Evolutionary conservation across 2,797 vertebrate genomes (phyloP).

Genomic region (Orestias chungarensis): DNA sequence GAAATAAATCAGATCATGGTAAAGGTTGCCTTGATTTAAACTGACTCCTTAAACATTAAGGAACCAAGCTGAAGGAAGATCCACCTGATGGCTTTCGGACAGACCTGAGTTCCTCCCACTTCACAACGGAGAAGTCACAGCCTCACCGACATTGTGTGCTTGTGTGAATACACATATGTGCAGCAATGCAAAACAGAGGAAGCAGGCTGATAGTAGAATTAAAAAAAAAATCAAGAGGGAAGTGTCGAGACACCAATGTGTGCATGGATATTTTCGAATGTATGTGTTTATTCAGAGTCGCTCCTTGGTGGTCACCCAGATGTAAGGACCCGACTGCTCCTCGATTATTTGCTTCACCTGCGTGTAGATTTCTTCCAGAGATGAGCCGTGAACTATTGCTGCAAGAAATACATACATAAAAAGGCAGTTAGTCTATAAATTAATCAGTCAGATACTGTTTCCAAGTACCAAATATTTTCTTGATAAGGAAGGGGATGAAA

Average conservation of each 20-base stretch:
- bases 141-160: conserved; percentile 53
- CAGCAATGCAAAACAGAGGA: conserved; percentile 36
- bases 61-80: conserved; percentile 88
- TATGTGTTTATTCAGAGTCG: conserved; percentile 85
- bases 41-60: conserved; percentile 99
- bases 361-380: conserved; percentile 94
- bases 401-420: conserved; percentile 31
- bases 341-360: conserved; percentile 96
- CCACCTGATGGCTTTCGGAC: conserved; percentile 85
- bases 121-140: conserved; percentile 73
- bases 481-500: not conserved
- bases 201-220: conserved; percentile 72
- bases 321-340: conserved; percentile 94
- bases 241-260: conserved; percentile 41
- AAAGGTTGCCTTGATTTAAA: conserved; percentile 85
- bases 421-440: not conserved
- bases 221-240: conserved; percentile 48
- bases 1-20: conserved; percentile 84
- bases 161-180: conserved; percentile 45
- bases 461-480: not conserved
- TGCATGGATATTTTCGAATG: conserved; percentile 28
- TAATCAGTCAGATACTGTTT: not conserved
- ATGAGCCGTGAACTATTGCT: conserved; percentile 93
- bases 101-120: conserved; percentile 77
- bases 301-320: conserved; percentile 97